phyloP scores from a whole-genome alignment of 2,113 vertebrate genomes.

The Cichladusa arquata region DNA sequence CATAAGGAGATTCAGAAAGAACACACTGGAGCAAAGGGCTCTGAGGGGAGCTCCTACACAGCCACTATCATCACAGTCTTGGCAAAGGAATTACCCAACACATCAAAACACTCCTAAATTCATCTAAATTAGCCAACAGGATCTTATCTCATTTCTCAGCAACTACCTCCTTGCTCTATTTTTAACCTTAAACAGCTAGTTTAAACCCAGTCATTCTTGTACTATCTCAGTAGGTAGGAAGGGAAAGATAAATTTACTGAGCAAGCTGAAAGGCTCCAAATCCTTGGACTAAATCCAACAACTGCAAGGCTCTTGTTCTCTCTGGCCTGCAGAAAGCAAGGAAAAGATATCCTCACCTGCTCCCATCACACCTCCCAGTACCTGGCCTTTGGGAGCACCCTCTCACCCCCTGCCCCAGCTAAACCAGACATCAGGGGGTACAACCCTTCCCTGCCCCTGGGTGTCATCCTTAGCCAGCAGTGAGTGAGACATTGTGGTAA shows the following conservation, averaged over 20 bases:
- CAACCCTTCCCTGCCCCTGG: not conserved
- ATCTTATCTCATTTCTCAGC: not conserved
- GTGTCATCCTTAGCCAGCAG: not conserved
- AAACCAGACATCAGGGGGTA: not conserved
- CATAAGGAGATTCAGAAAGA: not conserved
- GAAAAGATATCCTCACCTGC: not conserved
- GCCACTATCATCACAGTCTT: not conserved
- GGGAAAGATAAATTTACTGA: not conserved
- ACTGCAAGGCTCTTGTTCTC: not conserved
- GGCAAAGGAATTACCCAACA: not conserved
- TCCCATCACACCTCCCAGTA: not conserved
- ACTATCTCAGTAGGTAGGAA: not conserved
- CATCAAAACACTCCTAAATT: not conserved
- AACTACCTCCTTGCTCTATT: not conserved
- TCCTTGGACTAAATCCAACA: not conserved
- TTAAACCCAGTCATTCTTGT: not conserved
- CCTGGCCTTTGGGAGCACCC: rapidly evolving
- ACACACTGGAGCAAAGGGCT: not conserved
- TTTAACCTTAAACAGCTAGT: not conserved
- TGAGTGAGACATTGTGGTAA: not conserved
- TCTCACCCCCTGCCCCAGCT: not conserved
- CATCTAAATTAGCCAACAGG: not conserved
- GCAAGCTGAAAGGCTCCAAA: not conserved
- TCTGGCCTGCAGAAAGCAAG: not conserved
- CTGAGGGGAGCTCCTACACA: not conserved